These are phyloP conservation scores for Sandelia bainsii DNA, from an alignment of 2,797 vertebrate species.

Conservation along the genomic window DNA sequence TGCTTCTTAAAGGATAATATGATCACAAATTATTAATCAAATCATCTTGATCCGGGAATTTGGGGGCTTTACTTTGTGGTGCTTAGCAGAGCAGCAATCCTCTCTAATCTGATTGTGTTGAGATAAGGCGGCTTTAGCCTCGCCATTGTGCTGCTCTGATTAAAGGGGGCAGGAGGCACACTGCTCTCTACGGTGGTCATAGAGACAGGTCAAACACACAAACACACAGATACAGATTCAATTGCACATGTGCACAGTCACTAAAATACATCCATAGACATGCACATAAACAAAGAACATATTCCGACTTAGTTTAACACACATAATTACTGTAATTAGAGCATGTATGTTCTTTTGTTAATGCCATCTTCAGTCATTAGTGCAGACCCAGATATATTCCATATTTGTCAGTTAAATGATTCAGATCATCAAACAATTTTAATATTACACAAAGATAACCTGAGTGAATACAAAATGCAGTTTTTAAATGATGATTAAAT, in stretches of 20 bases:
- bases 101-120: slow-evolving; percentile 87
- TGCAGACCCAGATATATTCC: not conserved
- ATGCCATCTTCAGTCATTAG: not conserved
- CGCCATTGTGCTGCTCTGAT: slow-evolving; percentile 81
- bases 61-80: slow-evolving; percentile 76
- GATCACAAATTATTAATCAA: slow-evolving; percentile 87
- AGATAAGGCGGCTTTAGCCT: slow-evolving; percentile 86
- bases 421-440: no score
- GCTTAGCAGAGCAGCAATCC: slow-evolving; percentile 84
- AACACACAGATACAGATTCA: slow-evolving; percentile 15
- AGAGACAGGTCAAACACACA: slow-evolving; percentile 61
- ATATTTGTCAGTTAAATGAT: no score
- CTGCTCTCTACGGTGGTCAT: slow-evolving; percentile 65
- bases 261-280: not conserved
- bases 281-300: not conserved
- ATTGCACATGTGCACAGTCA: slow-evolving; percentile 21
- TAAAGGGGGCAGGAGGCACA: slow-evolving; percentile 74
- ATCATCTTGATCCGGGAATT: slow-evolving; percentile 83
- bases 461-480: no score
- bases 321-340: slow-evolving; percentile 20
- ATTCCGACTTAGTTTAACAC: slow-evolving; percentile 19
- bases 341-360: not conserved
- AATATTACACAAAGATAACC: no score
- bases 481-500: no score
- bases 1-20: slow-evolving; percentile 88